Conservation (phyloP, 2,113 vertebrate genomes). For the Sporophila hypoxantha region DNA sequence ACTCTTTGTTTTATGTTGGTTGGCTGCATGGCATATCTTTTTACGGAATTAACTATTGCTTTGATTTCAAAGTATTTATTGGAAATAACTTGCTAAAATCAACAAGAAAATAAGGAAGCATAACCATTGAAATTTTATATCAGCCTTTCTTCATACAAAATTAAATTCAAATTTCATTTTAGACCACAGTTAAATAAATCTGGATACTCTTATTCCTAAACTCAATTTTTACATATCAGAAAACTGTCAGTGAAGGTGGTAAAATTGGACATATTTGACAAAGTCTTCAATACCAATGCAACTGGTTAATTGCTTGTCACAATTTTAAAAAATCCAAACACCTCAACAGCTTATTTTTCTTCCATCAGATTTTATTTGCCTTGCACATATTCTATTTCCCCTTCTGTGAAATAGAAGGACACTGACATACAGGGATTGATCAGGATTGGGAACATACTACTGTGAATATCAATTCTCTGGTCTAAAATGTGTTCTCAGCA, state of each 20-base stretch:
- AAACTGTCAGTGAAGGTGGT: neutral
- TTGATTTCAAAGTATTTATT: neutral
- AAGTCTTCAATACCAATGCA: neutral
- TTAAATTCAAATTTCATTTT: neutral
- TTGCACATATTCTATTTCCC: neutral
- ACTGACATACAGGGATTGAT: neutral
- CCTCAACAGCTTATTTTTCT: neutral
- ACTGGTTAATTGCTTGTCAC: neutral
- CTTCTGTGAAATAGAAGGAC: neutral
- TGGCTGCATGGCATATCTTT: neutral
- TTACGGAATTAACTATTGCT: neutral
- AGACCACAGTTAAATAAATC: neutral
- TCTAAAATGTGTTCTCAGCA: neutral
- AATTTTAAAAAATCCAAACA: neutral
- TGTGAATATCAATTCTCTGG: neutral
- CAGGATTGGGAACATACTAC: neutral
- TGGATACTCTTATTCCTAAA: neutral
- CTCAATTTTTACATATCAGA: neutral
- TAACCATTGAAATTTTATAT: neutral
- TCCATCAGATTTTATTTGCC: neutral
- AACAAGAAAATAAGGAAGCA: neutral
- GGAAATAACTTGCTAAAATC: neutral
- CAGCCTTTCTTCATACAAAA: neutral
- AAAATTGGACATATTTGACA: neutral
- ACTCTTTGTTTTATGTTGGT: neutral